Evolutionary conservation across 2,888 invertebrate genomes (phyloP), one percentile per base, ranked within the genome.

Genomic region (Macaria liturata): DNA sequence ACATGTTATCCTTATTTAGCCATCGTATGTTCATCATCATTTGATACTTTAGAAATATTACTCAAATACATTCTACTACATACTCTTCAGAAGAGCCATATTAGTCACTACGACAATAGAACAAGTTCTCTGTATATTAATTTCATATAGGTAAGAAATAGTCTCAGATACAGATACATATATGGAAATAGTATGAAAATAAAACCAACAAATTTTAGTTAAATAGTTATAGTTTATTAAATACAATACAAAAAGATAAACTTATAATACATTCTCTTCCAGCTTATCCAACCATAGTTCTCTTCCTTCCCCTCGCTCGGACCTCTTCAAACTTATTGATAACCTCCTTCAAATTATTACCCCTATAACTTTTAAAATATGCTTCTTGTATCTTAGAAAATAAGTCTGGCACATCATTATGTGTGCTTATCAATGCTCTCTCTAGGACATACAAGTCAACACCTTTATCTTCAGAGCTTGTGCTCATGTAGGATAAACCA

Each of bases 391-490:
- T 95, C 34, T 84, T 76, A 4, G 93, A 83, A 79, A 97, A 97
- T 46, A 98, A 85, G 49, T 93, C 81, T 0, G 96, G 94, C 47
- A 95, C 93, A 72, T 95, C 94, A 69, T 96, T 96, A 84, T 99
- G 98, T 0, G 98, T 97, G 76, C 98, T 98, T 4, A 96, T 88
- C 39, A 99, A 83, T 0, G 99, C 99, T 74, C 99, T 93, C 90
- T 99, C 99, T 54, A 99, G 90, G 0, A 99, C 99, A 91, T 99
- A 99, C 65, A 99, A 91, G 88, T 99, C 99, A 0, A 99, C 99
- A 0, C 97, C 99, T 86, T 98, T 98, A 77, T 99, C 98, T 91
- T 99, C 99, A 0, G 95, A 85, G 49, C 95, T 95, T 3, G 95
- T 93, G 67, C 96, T 96, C 45, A 95, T 93, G 69, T 94, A 95